phyloP scores from a whole-genome alignment of 1,140 invertebrate genomes.

The Diorhabda elongata region DNA sequence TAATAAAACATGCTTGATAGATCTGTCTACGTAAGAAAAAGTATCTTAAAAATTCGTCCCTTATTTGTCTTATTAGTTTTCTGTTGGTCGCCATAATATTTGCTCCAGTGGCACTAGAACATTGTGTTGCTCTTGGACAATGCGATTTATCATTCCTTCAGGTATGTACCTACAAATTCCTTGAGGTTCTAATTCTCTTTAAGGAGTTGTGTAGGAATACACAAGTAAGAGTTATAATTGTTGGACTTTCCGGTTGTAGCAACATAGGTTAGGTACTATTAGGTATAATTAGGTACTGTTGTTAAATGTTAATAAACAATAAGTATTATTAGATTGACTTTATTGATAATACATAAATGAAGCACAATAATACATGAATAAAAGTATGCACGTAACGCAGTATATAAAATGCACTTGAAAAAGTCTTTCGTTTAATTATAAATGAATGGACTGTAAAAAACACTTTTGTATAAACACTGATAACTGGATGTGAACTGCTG shows the following conservation, averaged over 20 bases:
- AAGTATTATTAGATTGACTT: too few species aligned
- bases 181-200: slow-evolving; percentile 15
- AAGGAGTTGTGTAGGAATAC: slow-evolving; percentile 42
- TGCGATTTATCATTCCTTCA: neutral
- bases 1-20: too few species aligned
- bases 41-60: slow-evolving; percentile 1
- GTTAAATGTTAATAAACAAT: too few species aligned
- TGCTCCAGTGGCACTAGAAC: neutral
- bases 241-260: slow-evolving; percentile 33
- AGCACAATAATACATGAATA: too few species aligned
- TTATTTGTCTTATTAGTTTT: slow-evolving; percentile 1
- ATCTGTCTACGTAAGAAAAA: neutral
- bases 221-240: slow-evolving; percentile 33
- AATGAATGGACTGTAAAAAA: too few species aligned
- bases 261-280: slow-evolving; percentile 26
- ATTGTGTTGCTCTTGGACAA: neutral
- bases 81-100: neutral
- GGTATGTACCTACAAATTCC: slow-evolving; percentile 7
- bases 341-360: too few species aligned
- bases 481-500: too few species aligned
- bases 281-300: neutral
- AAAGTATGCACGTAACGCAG: too few species aligned
- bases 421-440: too few species aligned
- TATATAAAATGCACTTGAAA: too few species aligned
- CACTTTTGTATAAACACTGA: too few species aligned